Conservation (phyloP, 2,797 vertebrate species). For the Remorina albescens region DNA sequence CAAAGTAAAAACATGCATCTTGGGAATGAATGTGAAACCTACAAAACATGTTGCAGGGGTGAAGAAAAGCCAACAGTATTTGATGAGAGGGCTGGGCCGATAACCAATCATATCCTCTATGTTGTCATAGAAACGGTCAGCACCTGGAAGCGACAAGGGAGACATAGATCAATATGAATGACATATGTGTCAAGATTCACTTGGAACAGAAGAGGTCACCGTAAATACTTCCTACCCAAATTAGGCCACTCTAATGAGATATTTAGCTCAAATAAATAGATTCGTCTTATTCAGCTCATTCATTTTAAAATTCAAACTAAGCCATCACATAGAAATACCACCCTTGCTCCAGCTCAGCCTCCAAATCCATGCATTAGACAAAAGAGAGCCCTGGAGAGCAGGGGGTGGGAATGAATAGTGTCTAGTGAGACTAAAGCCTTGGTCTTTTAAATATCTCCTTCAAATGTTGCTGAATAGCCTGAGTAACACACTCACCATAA, state of each 20-base stretch:
- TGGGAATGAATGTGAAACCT: conserved; percentile 41
- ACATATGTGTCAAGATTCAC: conserved; percentile 1
- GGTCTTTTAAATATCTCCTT: conserved; percentile 18
- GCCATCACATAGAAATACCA: background rate
- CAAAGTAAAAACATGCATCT: background rate
- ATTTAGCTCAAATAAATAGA: background rate
- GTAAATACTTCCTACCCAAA: conserved; percentile 2
- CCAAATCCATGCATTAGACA: background rate
- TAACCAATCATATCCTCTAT: conserved; percentile 98
- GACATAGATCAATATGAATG: conserved; percentile 4
- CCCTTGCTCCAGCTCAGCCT: background rate
- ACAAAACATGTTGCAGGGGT: conserved; percentile 93
- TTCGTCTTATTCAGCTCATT: background rate
- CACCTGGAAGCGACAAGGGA: conserved; percentile 81
- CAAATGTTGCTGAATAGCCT: conserved; percentile 4
- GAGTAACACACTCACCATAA: conserved; percentile 89
- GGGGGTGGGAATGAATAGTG: conserved; percentile 16
- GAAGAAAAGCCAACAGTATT: conserved; percentile 96
- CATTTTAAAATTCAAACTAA: background rate
- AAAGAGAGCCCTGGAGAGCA: background rate
- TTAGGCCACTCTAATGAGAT: background rate
- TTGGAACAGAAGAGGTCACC: background rate
- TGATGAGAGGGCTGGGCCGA: conserved; percentile 90
- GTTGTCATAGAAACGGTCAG: conserved; percentile 94
- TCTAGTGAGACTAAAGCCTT: conserved; percentile 23